Base-by-base conservation (phyloP, 2,113 vertebrate species). In the Xenus cinereus region DNA sequence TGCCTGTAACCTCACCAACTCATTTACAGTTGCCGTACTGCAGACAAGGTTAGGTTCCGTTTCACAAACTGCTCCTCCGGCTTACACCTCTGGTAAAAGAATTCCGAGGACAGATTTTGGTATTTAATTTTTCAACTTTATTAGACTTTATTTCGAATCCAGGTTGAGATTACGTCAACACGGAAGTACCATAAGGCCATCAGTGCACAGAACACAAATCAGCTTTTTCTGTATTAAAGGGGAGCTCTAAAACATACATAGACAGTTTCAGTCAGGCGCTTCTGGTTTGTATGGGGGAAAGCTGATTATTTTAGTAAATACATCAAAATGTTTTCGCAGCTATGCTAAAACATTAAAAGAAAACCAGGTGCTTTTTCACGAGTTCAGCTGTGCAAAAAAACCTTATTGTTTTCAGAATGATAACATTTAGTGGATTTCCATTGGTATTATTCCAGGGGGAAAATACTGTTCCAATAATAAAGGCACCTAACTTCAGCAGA, bases 81-180 rank as follows among this genome's bases (percentile, higher is more conserved):
- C 17, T 53, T 33, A 12, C 6, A 57, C 26, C 33, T 15, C 41
- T 19, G 37, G 24, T 14, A 64, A 78, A 53, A 35, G 60, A 80
- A 77, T 78, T 74, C 48, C 81, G 56, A 67, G 22, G 15, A 53
- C 71, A 63, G 4, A 68, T 1, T 78, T 27, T 28, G 8, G 23
- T 14, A 30, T 33, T 67, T 74, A 35, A 48, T 45, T 83, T 67
- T 24, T 66, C 3, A 51, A 33, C 12, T 81, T 80, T 76, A 89
- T 96, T 84, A 94, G 53, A 68, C n/a, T 57, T 95, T 89, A 93
- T 96, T 95, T 95, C n/a, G 79, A 95, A 92, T 68, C 54, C 63
- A 64, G 72, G 63, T 54, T 54, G 56, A 84, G 39, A 43, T 80
- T 51, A 89, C 4, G 7, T 45, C 84, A 88, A 73, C 60, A 60